phyloP scores from a whole-genome alignment of 2,797 vertebrate species.

The Delichon dasypus region DNA sequence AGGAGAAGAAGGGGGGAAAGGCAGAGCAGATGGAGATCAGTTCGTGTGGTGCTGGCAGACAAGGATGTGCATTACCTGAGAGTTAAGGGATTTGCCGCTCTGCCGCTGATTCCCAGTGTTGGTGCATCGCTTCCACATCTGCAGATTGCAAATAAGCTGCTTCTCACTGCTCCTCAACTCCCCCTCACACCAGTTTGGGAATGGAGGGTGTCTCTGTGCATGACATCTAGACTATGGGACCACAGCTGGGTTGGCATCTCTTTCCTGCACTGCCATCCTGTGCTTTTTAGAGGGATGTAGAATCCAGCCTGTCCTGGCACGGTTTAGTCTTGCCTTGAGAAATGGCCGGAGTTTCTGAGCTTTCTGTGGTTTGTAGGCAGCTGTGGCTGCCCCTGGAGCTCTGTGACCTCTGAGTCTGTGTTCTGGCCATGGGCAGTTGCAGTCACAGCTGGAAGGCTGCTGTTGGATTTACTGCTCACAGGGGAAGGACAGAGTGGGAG shows the following conservation, averaged over 20 bases:
- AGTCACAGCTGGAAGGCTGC: neutral
- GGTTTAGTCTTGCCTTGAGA: neutral
- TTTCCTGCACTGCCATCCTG: neutral
- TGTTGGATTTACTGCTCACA: neutral
- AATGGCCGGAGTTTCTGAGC: neutral
- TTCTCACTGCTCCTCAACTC: neutral
- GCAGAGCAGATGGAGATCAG: neutral
- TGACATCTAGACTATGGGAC: neutral
- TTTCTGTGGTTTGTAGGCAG: neutral
- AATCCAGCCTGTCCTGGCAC: neutral
- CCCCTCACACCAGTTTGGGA: neutral
- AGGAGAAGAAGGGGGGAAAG: neutral
- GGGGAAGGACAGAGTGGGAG: neutral
- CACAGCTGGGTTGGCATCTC: neutral
- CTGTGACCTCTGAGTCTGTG: neutral
- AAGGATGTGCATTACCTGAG: neutral
- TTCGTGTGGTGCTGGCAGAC: neutral
- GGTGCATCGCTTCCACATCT: neutral
- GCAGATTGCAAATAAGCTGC: neutral
- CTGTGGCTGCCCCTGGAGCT: neutral
- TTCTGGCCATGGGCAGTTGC: neutral
- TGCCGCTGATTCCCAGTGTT: neutral
- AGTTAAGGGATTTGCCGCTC: neutral
- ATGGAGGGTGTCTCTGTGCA: neutral
- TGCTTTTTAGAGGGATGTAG: neutral